These are phyloP conservation scores for Macaca mulatta DNA, from an alignment of 2,113 vertebrate species.

Conservation along the genomic window DNA sequence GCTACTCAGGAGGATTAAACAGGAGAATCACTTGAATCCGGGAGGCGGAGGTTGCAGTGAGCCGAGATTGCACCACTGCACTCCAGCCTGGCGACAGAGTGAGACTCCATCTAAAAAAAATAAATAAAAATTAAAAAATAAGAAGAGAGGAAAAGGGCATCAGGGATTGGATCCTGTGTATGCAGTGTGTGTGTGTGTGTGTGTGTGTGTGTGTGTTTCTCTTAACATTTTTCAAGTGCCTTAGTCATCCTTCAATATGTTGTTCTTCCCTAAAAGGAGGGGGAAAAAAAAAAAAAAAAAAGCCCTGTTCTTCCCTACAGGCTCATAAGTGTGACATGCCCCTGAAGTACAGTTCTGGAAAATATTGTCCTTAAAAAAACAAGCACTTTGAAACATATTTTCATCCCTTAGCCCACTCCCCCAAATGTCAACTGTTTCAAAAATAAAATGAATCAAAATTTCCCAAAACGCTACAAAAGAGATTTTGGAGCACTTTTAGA, in stretches of 20 bases:
- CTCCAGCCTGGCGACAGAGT: no score
- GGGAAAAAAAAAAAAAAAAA: background rate
- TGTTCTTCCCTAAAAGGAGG: background rate
- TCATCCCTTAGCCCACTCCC: background rate
- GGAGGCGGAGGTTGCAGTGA: no score
- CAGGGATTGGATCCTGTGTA: background rate
- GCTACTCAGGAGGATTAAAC: no score
- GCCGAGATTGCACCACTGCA: no score
- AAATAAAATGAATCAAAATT: background rate
- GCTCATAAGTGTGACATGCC: background rate
- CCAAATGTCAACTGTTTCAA: background rate
- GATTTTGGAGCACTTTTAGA: background rate
- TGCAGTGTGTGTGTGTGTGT: background rate
- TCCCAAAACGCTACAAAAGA: background rate
- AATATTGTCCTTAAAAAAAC: background rate
- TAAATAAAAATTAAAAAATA: background rate
- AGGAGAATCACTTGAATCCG: no score
- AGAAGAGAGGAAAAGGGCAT: background rate
- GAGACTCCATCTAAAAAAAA: no score
- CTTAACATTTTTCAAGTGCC: background rate
- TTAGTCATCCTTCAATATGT: background rate
- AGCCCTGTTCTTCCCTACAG: fast-evolving
- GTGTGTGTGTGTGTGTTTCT: background rate
- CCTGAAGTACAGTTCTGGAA: background rate
- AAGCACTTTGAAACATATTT: background rate